phyloP scores from a whole-genome alignment of 2,888 invertebrate genomes.

The Megalurothrips usitatus region DNA sequence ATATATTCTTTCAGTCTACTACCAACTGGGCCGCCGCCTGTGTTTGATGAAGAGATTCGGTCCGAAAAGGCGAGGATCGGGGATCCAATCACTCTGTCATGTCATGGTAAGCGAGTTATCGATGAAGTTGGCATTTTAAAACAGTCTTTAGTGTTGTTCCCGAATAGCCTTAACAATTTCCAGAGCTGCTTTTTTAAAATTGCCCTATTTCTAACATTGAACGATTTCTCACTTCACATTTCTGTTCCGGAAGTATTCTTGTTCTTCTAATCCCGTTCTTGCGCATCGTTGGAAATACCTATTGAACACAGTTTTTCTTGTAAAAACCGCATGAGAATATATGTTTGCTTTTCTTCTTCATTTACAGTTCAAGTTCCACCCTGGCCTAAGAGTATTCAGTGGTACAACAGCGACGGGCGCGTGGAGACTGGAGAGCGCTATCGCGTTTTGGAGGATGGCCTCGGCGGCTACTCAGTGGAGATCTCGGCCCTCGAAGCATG shows the following conservation, averaged over 20 bases:
- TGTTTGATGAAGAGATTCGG: slow-evolving; percentile 69
- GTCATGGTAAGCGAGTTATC: too few relatives aligned
- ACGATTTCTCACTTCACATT: too few relatives aligned
- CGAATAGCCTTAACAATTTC: too few relatives aligned
- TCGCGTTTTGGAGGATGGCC: slow-evolving; percentile 71
- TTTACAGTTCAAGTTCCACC: slow-evolving; percentile 70
- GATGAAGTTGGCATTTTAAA: too few relatives aligned
- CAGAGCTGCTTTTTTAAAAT: too few relatives aligned
- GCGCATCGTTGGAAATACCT: too few relatives aligned
- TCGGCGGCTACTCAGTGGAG: slow-evolving; percentile 75
- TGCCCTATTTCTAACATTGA: too few relatives aligned
- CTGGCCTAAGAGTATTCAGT: slow-evolving; percentile 75
- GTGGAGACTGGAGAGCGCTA: slow-evolving; percentile 62
- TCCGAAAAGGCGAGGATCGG: slow-evolving; percentile 73
- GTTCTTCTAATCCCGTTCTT: too few relatives aligned
- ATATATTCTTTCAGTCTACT: slow-evolving; percentile 47
- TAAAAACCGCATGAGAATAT: too few relatives aligned
- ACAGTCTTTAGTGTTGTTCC: too few relatives aligned
- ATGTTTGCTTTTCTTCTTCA: background rate
- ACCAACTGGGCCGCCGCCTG: slow-evolving; percentile 67
- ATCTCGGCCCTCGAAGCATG: slow-evolving; percentile 69
- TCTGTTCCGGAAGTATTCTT: too few relatives aligned
- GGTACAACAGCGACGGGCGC: slow-evolving; percentile 81
- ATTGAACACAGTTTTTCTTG: slow-evolving; percentile 24
- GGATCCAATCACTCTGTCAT: slow-evolving; percentile 66